phyloP scores from a whole-genome alignment of 2,113 vertebrate species.

The Sturnira hondurensis region DNA sequence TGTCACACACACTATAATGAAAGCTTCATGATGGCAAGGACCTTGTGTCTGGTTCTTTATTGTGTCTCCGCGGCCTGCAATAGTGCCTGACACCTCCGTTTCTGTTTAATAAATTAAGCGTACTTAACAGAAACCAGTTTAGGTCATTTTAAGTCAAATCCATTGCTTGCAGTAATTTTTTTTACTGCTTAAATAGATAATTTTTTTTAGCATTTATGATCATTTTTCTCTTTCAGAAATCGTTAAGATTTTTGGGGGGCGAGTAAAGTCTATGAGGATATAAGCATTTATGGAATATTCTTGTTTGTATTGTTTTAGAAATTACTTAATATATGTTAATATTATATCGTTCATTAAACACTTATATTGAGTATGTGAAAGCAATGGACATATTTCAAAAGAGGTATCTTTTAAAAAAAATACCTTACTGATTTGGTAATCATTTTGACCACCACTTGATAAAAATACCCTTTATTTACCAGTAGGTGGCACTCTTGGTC shows the following conservation, averaged over 20 bases:
- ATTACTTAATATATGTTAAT: background rate
- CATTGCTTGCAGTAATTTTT: background rate
- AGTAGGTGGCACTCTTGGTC: slow-evolving; percentile 58
- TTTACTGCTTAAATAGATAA: background rate
- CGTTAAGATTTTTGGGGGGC: background rate
- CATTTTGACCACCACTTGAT: background rate
- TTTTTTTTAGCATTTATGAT: background rate
- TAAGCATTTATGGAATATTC: background rate
- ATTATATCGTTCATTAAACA: background rate
- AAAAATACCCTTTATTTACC: background rate
- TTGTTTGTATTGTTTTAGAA: background rate
- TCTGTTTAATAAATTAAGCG: background rate
- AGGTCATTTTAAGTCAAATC: background rate
- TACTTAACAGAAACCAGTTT: background rate
- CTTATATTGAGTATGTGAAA: background rate
- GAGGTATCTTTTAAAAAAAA: too few species aligned
- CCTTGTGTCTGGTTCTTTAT: background rate
- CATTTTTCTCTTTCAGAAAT: slow-evolving; percentile 26
- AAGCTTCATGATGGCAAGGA: background rate
- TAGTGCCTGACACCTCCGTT: background rate
- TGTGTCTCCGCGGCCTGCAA: background rate
- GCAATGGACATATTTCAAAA: background rate
- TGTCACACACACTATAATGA: background rate
- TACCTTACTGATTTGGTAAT: background rate
- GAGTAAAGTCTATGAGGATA: background rate